Base-by-base conservation (phyloP, 1,140 invertebrate genomes). In the Halyomorpha halys region DNA sequence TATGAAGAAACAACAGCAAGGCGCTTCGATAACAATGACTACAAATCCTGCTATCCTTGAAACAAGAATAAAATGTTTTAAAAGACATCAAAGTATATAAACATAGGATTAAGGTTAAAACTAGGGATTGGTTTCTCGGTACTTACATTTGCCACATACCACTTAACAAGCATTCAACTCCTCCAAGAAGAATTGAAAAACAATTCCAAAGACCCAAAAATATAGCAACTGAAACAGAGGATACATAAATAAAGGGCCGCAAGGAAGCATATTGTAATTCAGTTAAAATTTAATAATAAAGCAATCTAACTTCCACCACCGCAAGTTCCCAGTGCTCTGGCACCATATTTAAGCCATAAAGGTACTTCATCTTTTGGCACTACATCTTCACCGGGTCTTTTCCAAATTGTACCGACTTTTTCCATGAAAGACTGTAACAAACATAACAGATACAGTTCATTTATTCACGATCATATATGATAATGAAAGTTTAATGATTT, bases 1-100 rank as follows among this genome's bases (percentile, higher is more conserved):
- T 67, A 97, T 83, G 76, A 94, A 97, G 74, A 91, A 81, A 76
- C 93, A 97, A 77, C 93, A 96, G 74, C 90, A 96, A 0, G 94
- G 94, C 14, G 93, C 93, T 77, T 98, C 94, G 70, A 94, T 82
- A 6, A 87, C 81, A 67, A 94, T 80, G 53, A 93, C 83, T 62
- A 90, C 70, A 77, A 95, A 93, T 51, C 91, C 92, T 60, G 86
- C 83, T 54, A 94, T 69, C 71, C 83, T 85, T 70, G 61, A 76
- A 63, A 34, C 34, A 61, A 61, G 1, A 18, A 34, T 14, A 60
- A 2, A 34, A 60, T 18, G 15, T 23, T 21, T 21, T 18, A 56
- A 27, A 18, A 59, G 8, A 59, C 13, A 1, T 39, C 1, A 1
- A 39, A 39, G 6, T 3, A n/a, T n/a, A n/a, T 6, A 39, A 39